Evolutionary conservation across 2,888 invertebrate genomes (phyloP).

Genomic region (Luperina testacea): DNA sequence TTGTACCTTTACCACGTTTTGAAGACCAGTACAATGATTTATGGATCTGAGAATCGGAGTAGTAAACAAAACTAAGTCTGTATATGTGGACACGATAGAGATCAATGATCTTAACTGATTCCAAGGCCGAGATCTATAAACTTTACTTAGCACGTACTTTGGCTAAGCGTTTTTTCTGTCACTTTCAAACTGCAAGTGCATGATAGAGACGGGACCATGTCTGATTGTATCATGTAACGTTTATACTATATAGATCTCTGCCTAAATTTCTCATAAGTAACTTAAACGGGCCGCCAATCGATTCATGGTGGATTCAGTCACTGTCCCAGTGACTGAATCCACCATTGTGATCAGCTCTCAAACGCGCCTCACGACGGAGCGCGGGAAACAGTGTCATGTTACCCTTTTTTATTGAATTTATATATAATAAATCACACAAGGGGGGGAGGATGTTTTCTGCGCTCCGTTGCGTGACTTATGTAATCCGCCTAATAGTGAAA

Average conservation of each 20-base stretch:
- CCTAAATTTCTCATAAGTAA: not conserved
- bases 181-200: not conserved
- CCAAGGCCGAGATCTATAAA: not conserved
- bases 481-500: not conserved
- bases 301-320: not conserved
- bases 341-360: too few relatives aligned
- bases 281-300: not conserved
- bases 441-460: not conserved
- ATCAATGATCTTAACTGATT: not conserved
- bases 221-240: not conserved
- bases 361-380: not conserved
- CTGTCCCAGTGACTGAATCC: too few relatives aligned
- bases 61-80: not conserved
- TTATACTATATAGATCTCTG: not conserved
- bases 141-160: not conserved
- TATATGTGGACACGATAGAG: not conserved
- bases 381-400: not conserved
- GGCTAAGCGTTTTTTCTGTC: not conserved
- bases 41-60: not conserved
- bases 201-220: not conserved
- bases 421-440: not conserved
- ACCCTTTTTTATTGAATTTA: too few relatives aligned
- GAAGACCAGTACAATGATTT: not conserved
- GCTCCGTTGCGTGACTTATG: not conserved
- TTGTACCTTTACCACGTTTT: not conserved